Evolutionary conservation across 2,888 invertebrate species (phyloP), one percentile per base, ranked within the genome.

Genomic region (Sialis lutaria): DNA sequence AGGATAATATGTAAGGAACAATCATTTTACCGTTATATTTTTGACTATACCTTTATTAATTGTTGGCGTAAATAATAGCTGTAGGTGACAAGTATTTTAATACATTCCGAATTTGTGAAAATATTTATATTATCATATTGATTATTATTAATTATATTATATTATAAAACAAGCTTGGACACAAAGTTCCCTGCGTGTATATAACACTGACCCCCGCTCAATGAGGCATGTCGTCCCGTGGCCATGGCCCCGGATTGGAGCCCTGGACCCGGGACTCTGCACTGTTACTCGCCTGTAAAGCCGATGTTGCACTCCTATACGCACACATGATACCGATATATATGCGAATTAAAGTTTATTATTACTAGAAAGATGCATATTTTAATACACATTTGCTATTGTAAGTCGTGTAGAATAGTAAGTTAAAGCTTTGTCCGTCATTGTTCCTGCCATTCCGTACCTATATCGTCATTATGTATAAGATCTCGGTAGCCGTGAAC

Each of bases 351-450:
- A 37, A 22, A 22, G 22, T 22, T 22, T 22, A 22, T 22, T 22
- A 22, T 22, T 22, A 37, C 12, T 37, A 37, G 12, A n/a, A 37
- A 37, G 12, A 37, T 37, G 12, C 37, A 10, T 37, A 37, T 37
- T 37, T 37, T 37, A 37, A 37, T 37, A 37, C 37, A 37, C 37
- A 37, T 37, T 37, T 12, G 37, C 37, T 37, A 37, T 37, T 37
- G 37, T 37, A 37, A 37, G 37, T 37, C 12, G 37, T 37, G 37
- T 37, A 37, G 37, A 12, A 37, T 37, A 37, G 37, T n/a, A 13
- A 31, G 32, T 40, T 32, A 31, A 45, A 45, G 64, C 64, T 67
- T 65, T 65, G 64, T 65, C 65, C 67, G 64, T 65, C 61, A 61
- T 57, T 59, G 65, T 65, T 65, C 65, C 65, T 65, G 65, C 65